Evolutionary conservation across 2,113 vertebrate species (phyloP).

Genomic region (Cyanoramphus novaezelandiae): DNA sequence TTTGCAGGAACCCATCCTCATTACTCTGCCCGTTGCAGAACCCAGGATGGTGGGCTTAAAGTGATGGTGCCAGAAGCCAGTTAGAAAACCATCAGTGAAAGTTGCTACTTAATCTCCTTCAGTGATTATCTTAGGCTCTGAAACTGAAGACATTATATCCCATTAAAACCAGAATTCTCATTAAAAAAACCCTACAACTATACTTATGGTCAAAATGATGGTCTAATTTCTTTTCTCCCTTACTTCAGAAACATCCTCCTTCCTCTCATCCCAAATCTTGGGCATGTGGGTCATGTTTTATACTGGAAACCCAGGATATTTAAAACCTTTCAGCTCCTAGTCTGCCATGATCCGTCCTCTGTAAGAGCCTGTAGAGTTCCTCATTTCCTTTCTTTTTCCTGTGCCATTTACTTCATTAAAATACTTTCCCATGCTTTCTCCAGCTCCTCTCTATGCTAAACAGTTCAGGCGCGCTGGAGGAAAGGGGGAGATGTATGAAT

Average conservation of each 20-base stretch:
- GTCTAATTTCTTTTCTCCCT: background rate
- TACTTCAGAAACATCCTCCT: background rate
- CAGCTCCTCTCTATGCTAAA: background rate
- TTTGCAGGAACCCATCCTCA: fast-evolving
- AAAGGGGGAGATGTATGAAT: background rate
- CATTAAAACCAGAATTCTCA: background rate
- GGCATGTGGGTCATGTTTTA: background rate
- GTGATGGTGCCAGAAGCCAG: background rate
- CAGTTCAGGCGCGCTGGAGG: background rate
- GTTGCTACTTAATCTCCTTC: background rate
- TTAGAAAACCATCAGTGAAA: background rate
- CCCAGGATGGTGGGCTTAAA: background rate
- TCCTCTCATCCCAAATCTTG: background rate
- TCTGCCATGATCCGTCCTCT: background rate
- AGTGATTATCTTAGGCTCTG: background rate
- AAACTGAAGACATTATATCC: background rate
- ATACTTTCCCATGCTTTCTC: background rate
- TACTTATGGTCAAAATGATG: background rate
- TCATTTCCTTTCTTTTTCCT: background rate
- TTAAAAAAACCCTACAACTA: background rate
- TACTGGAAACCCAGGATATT: background rate
- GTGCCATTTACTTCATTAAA: background rate
- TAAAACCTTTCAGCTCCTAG: background rate
- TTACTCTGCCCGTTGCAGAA: background rate
- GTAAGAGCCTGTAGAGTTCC: background rate